Evolutionary conservation across 2,888 invertebrate species (phyloP), one percentile per base, ranked within the genome.

Genomic region (Monochamus alternatus): DNA sequence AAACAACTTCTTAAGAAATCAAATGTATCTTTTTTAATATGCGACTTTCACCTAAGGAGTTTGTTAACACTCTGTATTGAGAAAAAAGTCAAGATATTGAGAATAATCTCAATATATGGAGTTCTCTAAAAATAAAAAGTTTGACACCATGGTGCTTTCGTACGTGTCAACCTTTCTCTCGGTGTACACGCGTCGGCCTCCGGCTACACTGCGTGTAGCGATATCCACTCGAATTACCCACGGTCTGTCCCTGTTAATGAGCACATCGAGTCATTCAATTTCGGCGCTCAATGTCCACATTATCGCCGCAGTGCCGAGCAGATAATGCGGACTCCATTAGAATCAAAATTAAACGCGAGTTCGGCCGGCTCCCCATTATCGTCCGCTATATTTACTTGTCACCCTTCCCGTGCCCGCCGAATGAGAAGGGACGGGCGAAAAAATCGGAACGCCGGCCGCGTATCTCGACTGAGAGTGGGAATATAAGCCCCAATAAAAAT

Each of bases 211-310:
- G 65, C 72, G 73, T 75, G 79, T 79, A 22, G 77, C 77, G 67
- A 78, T 73, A 78, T 78, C 73, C 70, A 75, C 74, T 78, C 75
- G 77, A 80, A 80, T 80, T 80, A 80, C 77, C 75, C 74, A 55
- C 75, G 71, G 77, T 73, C 77, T 74, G 78, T 73, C 77, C 73
- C 78, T 76, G 75, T 70, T 80, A 80, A 80, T 80, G 80, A 76
- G 77, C 75, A 64, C 69, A 32, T 30, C 59, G 60, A 60, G 12
- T 59, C 68, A 68, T 68, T 47, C 69, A 60, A 69, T 60, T 69
- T 59, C 60, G 12, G 60, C 63, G 52, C 51, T 38, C 47, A 59
- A 31, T 71, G 63, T 71, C 71, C 32, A 59, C 71, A 52, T 52
- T 63, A 71, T 63, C 63, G 12, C 52, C 63, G 32, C 32, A 22